Conservation (phyloP, 2,888 invertebrate genomes). For the Limnephilus marmoratus region DNA sequence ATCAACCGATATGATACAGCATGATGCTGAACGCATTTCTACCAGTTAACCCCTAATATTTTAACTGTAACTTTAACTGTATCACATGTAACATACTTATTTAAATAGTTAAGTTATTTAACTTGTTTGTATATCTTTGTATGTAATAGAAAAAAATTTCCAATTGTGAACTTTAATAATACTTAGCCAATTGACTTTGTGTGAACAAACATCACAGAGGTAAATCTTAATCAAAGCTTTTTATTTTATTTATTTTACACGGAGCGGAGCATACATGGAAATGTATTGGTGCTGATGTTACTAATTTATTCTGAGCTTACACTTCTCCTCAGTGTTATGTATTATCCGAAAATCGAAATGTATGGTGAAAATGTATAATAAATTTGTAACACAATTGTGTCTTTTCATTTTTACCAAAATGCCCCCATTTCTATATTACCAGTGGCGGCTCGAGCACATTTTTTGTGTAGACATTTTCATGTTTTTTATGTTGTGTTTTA, state of each 20-base stretch:
- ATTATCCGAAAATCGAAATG: constrained; percentile 44
- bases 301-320: constrained; percentile 76
- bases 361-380: constrained; percentile 58
- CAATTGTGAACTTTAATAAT: constrained; percentile 50
- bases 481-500: no score
- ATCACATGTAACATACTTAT: constrained; percentile 58
- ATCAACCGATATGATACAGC: neutral
- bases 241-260: constrained; percentile 59
- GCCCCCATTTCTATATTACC: no score
- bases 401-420: neutral
- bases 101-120: constrained; percentile 56
- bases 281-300: constrained; percentile 77
- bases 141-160: constrained; percentile 52
- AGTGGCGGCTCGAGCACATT: no score
- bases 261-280: constrained; percentile 69
- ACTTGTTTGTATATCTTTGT: constrained; percentile 58
- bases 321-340: constrained; percentile 51
- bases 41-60: constrained; percentile 46
- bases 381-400: constrained; percentile 55
- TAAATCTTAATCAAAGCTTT: constrained; percentile 53
- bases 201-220: constrained; percentile 45
- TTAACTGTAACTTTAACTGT: constrained; percentile 33
- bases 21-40: constrained; percentile 3
- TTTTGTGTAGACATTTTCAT: no score
- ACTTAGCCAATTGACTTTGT: constrained; percentile 57